Percentiles rank a stretch among this genome's conserved stretches.
phyloP scores from a whole-genome alignment of 2,888 invertebrate genomes.

The Scaptomyza parva region DNA sequence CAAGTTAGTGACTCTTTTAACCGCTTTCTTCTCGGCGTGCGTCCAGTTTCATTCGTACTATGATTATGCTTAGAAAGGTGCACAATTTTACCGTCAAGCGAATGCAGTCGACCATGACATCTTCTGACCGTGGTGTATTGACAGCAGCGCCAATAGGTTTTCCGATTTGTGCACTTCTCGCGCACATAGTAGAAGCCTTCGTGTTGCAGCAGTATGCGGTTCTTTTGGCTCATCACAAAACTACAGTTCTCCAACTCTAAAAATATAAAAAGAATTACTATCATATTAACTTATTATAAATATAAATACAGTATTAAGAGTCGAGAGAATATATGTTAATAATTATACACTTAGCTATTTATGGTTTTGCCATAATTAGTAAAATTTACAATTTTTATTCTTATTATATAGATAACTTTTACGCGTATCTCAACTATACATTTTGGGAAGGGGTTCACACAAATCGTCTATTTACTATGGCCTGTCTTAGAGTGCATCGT shows the following conservation, averaged over 20 bases:
- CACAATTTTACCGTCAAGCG: conserved; percentile 73
- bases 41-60: conserved; percentile 33
- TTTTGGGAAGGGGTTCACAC: conserved; percentile 3
- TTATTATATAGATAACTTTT: conserved; percentile 31
- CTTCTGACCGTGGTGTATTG: conserved; percentile 82
- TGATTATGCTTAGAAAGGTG: conserved; percentile 82
- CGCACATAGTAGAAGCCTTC: conserved; percentile 82
- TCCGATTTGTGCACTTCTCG: conserved; percentile 81
- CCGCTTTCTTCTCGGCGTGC: conserved; percentile 7
- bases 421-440: conserved; percentile 40
- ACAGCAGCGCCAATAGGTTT: conserved; percentile 84
- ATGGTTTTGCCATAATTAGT: conserved; percentile 30
- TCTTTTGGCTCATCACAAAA: conserved; percentile 83
- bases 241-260: conserved; percentile 34
- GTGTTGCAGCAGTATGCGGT: conserved; percentile 76
- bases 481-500: conserved; percentile 47
- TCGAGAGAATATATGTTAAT: conserved; percentile 1
- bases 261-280: not conserved
- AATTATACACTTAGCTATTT: not conserved
- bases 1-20: not conserved
- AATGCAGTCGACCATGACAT: conserved; percentile 84
- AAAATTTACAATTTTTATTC: conserved; percentile 56
- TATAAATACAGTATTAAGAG: not conserved
- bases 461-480: conserved; percentile 10
- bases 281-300: not conserved